Percentiles rank a stretch among this genome's conserved stretches.
Conservation (phyloP, 2,797 vertebrate genomes). For the Catamblyrhynchus diadema region DNA sequence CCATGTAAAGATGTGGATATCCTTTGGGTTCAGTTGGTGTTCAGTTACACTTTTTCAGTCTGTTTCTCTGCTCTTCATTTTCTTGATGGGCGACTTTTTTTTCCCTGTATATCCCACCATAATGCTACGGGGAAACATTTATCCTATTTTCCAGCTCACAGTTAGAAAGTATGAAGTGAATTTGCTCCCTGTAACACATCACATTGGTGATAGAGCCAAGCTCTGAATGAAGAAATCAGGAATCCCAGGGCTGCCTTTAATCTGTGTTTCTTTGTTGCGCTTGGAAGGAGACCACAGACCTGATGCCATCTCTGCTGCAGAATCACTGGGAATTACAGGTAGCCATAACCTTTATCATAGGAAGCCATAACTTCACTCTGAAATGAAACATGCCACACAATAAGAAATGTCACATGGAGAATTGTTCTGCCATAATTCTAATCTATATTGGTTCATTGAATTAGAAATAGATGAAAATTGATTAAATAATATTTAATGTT, state of each 20-base stretch:
- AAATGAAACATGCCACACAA: neutral
- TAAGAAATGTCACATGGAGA: neutral
- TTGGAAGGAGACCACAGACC: neutral
- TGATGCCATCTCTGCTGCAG: neutral
- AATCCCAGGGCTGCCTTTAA: neutral
- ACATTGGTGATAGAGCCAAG: neutral
- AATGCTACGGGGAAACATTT: neutral
- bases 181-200: neutral
- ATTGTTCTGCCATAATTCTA: neutral
- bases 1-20: neutral
- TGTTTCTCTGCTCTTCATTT: neutral
- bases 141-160: neutral
- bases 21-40: neutral
- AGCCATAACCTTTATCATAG: neutral
- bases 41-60: neutral
- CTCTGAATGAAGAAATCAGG: neutral
- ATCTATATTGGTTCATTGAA: neutral
- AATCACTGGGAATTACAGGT: neutral
- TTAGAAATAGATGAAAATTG: neutral
- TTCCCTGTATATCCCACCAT: neutral
- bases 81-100: neutral
- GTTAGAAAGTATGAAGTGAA: neutral
- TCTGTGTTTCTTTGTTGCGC: neutral
- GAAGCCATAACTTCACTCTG: neutral
- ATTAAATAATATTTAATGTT: neutral